Evolutionary conservation across 2,113 vertebrate genomes (phyloP).

Genomic region (Anarrhichthys ocellatus): DNA sequence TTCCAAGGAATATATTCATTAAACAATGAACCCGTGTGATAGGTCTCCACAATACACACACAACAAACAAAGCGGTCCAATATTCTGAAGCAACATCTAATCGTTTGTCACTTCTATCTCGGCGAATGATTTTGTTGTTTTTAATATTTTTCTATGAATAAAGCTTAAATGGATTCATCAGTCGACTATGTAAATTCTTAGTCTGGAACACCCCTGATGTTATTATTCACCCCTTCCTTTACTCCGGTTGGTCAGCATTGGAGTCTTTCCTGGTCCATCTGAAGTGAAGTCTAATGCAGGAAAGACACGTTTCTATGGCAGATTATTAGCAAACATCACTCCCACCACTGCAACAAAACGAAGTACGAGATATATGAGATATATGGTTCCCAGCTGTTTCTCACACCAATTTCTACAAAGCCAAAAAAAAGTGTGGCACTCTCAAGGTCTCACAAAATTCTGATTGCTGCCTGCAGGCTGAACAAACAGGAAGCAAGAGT

Average conservation of each 20-base stretch:
- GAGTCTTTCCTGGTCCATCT: not conserved
- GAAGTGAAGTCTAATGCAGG: not conserved
- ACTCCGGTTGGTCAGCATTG: not conserved
- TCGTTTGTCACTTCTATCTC: too few relatives aligned
- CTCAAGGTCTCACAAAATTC: conserved; percentile 10
- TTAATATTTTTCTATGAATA: too few relatives aligned
- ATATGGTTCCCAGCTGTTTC: not conserved
- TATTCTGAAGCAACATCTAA: too few relatives aligned
- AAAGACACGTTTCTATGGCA: not conserved
- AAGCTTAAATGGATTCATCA: too few relatives aligned
- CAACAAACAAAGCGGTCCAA: too few relatives aligned
- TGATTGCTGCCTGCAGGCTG: not conserved
- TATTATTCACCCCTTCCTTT: not conserved
- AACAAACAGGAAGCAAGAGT: not conserved
- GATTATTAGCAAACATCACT: conserved; percentile 9
- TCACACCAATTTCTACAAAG: not conserved
- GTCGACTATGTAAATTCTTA: too few relatives aligned
- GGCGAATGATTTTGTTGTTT: too few relatives aligned
- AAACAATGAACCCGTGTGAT: too few relatives aligned
- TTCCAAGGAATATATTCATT: too few relatives aligned
- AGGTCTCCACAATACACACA: too few relatives aligned
- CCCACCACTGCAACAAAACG: not conserved
- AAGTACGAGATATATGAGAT: not conserved
- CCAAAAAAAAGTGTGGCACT: not conserved
- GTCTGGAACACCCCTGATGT: not conserved